Evolutionary conservation across 30 jellyfish, hydroid and myxozoan genomes (phyloP).

Genomic region (Hydractinia symbiolongicarpus): DNA sequence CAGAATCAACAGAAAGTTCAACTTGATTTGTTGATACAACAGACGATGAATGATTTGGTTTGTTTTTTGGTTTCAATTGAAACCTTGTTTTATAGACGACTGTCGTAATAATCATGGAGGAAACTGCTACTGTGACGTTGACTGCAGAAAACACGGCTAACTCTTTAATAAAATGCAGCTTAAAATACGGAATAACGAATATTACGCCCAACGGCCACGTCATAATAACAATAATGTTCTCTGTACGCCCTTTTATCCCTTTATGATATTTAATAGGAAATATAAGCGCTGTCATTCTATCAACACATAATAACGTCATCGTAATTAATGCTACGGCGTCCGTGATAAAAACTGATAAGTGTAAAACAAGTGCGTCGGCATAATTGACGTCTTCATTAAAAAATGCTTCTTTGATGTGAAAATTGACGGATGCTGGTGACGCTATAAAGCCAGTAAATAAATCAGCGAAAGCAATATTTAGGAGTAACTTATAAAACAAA

Average conservation of each 20-base stretch:
- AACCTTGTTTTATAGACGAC: not conserved
- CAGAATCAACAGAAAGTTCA: not conserved
- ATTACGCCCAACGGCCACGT: conserved; percentile 24
- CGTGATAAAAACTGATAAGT: conserved; percentile 53
- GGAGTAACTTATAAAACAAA: conserved; percentile 32
- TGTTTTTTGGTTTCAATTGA: not conserved
- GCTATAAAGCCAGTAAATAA: conserved; percentile 70
- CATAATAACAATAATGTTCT: not conserved
- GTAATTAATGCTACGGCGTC: conserved; percentile 81
- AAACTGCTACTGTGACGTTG: conserved; percentile 19
- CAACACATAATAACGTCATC: conserved; percentile 70
- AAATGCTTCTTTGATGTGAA: conserved; percentile 62
- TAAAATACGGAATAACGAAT: conserved; percentile 17
- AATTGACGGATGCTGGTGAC: conserved; percentile 46
- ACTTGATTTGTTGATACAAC: not conserved
- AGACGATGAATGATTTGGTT: not conserved
- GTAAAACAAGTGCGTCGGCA: conserved; percentile 57
- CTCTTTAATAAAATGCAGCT: conserved; percentile 19
- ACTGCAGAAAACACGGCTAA: conserved; percentile 40
- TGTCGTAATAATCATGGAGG: conserved; percentile 3
- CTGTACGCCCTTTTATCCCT: conserved; percentile 49
- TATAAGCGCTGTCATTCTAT: conserved; percentile 56
- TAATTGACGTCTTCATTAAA: conserved; percentile 14
- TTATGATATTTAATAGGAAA: conserved; percentile 58
- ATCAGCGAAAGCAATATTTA: conserved; percentile 75